Percentiles rank a stretch among this genome's conserved stretches.
phyloP scores from a whole-genome alignment of 1,140 invertebrate genomes.

The Linepithema humile region DNA sequence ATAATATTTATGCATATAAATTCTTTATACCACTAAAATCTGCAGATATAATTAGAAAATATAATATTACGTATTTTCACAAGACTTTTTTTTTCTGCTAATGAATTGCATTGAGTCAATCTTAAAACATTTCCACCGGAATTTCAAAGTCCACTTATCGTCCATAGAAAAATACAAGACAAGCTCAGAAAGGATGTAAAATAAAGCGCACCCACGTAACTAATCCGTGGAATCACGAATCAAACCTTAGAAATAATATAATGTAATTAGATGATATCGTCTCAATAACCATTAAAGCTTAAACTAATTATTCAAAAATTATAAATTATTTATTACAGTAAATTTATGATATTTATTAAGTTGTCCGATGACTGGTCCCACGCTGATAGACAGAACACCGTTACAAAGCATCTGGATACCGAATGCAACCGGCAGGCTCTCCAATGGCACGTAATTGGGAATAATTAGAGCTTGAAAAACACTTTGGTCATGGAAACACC shows the following conservation, averaged over 20 bases:
- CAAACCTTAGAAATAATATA: conserved; percentile 72
- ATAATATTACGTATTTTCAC: not conserved
- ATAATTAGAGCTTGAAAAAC: conserved; percentile 89
- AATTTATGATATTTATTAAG: not conserved
- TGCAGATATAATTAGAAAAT: too few relatives aligned
- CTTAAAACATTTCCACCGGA: not conserved
- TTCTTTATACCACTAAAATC: too few relatives aligned
- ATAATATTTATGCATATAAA: too few relatives aligned
- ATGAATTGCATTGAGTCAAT: not conserved
- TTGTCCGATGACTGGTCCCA: conserved; percentile 83
- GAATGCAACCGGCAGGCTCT: conserved; percentile 87
- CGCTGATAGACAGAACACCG: conserved; percentile 80
- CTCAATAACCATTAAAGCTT: not conserved
- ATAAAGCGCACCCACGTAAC: conserved; percentile 70
- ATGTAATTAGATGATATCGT: too few relatives aligned
- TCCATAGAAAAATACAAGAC: conserved; percentile 77
- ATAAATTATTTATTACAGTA: too few relatives aligned
- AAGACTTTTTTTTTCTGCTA: not conserved
- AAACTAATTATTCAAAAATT: not conserved
- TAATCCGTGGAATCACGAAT: conserved; percentile 75
- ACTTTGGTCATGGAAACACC: conserved; percentile 82
- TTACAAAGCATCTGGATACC: conserved; percentile 87
- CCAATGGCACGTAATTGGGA: conserved; percentile 87
- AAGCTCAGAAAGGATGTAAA: conserved; percentile 76
- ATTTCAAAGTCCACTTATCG: conserved; percentile 55